Conservation (phyloP, 2,888 invertebrate species). For the Ectobius pallidus region DNA sequence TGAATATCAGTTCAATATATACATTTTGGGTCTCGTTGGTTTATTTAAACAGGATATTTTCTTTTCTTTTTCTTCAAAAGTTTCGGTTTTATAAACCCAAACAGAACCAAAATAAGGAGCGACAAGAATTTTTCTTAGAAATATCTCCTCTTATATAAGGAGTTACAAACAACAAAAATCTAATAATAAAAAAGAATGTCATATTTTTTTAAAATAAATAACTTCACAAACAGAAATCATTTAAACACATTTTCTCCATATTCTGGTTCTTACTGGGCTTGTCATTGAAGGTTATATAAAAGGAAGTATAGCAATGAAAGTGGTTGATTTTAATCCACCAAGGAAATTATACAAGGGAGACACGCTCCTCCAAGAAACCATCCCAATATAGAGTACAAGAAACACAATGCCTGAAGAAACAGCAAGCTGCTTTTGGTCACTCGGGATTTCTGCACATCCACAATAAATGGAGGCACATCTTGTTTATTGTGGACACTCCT, state of each 20-base stretch:
- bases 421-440: neutral
- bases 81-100: slow-evolving; percentile 6
- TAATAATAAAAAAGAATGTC: neutral
- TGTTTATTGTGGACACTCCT: too few relatives aligned
- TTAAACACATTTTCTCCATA: neutral
- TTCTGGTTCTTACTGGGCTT: slow-evolving; percentile 2
- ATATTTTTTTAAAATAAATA: slow-evolving; percentile 26
- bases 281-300: slow-evolving; percentile 4
- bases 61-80: neutral
- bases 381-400: slow-evolving; percentile 10
- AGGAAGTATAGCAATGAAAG: neutral
- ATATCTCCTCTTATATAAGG: neutral
- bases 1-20: slow-evolving; percentile 30
- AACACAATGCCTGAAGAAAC: neutral
- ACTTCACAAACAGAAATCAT: slow-evolving; percentile 5
- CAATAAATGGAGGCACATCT: too few relatives aligned
- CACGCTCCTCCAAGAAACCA: neutral
- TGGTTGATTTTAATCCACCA: neutral
- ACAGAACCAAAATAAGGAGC: slow-evolving; percentile 8
- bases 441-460: neutral
- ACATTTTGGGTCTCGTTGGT: slow-evolving; percentile 23
- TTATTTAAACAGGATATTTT: slow-evolving; percentile 13
- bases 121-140: neutral
- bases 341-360: neutral
- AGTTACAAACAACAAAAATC: slow-evolving; percentile 2